Conservation (phyloP, 2,888 invertebrate genomes). For the Pachycephus smyrnensis region DNA sequence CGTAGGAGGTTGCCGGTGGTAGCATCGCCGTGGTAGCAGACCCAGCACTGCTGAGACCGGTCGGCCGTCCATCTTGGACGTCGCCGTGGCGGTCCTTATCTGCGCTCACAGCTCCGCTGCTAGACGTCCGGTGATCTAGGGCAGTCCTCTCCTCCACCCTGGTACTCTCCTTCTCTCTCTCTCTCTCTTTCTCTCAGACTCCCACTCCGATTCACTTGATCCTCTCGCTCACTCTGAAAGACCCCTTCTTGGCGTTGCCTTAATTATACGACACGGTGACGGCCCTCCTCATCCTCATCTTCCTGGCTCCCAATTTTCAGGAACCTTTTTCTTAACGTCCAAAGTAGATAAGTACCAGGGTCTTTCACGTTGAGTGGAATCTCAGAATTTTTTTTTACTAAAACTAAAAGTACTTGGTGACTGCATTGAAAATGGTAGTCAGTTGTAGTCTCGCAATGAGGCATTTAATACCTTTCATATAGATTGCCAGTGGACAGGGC, state of each 20-base stretch:
- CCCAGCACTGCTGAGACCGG: slow-evolving; percentile 56
- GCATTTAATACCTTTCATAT: slow-evolving; percentile 47
- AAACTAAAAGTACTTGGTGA: neutral
- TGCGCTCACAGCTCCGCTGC: slow-evolving; percentile 65
- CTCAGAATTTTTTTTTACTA: neutral
- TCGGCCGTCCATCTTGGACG: slow-evolving; percentile 66
- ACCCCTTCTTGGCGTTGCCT: slow-evolving; percentile 39
- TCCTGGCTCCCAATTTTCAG: slow-evolving; percentile 14
- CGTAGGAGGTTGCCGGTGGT: slow-evolving; percentile 51
- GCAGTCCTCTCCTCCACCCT: slow-evolving; percentile 51
- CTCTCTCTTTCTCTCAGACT: slow-evolving; percentile 23
- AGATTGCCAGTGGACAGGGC: slow-evolving; percentile 36
- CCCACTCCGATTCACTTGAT: slow-evolving; percentile 21
- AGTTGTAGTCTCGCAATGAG: neutral
- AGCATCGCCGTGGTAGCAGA: slow-evolving; percentile 32
- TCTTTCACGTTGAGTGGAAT: neutral
- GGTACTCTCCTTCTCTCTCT: slow-evolving; percentile 21
- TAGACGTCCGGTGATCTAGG: slow-evolving; percentile 67
- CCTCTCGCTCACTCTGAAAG: slow-evolving; percentile 30
- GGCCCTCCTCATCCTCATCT: slow-evolving; percentile 23
- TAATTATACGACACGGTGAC: slow-evolving; percentile 52
- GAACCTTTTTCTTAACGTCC: neutral
- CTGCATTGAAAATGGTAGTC: slow-evolving; percentile 17
- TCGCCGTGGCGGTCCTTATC: slow-evolving; percentile 67
- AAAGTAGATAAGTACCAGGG: neutral